Base-by-base conservation (phyloP, 1,140 invertebrate species). In the Andrena cerasifolii region DNA sequence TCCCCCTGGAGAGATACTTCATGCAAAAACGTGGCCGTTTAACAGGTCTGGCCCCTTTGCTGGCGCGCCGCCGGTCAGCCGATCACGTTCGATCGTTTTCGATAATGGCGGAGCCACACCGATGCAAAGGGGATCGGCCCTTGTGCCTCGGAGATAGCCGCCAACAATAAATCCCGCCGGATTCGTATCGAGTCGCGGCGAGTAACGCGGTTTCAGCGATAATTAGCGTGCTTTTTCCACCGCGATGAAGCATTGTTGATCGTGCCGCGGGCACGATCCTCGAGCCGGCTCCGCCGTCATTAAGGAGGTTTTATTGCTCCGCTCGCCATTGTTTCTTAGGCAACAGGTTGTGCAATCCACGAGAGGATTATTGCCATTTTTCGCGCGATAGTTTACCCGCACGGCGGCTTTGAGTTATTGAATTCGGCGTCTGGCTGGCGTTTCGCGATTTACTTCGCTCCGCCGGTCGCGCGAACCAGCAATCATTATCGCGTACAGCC, bases 21-120 rank as follows among this genome's bases (percentile, higher is more conserved):
- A 21, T 10, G 18, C 3, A 53, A 3, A 14, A 18, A 12, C 26
- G 21, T 1, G 10, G 16, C 26, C 21, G 43, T 16, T 49, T 45
- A 66, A 66, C 61, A 75, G 72, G 21, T 83, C 33, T 76, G 53
- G 40, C 18, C 47, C 61, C 45, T 78, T 74, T 63, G 53, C 78
- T 79, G 47, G 62, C 33, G 51, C 70, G 75, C 47, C 58, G 31
- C 26, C 21, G 66, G 67, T 81, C 78, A 84, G 40, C 40, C 54
- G 67, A 84, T 85, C 75, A 81, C 75, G 82, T 82, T 72, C 67
- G 77, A 66, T 75, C 33, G 59, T 70, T 79, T 82, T 79, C 77
- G 79, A 86, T 86, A 86, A 84, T 79, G 45, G 43, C 33, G 75
- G 51, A 62, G 59, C 56, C 68, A 45, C 47, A 63, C 47, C 68